Evolutionary conservation across 1,140 invertebrate species (phyloP).

Genomic region (Mamestra configurata): DNA sequence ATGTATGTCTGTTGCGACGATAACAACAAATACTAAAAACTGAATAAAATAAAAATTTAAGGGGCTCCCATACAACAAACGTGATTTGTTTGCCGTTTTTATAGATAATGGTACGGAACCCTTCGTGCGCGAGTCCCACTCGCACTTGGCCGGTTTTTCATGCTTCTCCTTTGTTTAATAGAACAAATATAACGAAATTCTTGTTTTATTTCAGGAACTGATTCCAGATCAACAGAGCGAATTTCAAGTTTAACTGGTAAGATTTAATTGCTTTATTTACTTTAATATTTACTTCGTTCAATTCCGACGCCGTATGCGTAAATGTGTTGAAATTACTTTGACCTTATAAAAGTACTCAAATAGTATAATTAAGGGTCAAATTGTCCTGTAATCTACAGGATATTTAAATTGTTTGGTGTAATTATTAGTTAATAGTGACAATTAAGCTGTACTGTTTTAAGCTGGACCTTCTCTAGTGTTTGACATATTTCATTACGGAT

Average conservation of each 20-base stretch:
- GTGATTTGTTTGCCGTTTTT: too few species aligned
- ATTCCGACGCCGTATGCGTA: background rate
- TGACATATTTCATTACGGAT: slow-evolving; percentile 2
- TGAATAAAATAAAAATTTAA: too few species aligned
- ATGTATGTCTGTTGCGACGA: too few species aligned
- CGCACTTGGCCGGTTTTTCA: too few species aligned
- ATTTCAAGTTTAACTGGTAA: slow-evolving; percentile 11
- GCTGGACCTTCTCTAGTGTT: background rate
- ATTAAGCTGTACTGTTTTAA: background rate
- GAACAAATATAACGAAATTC: background rate
- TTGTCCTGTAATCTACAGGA: slow-evolving; percentile 13
- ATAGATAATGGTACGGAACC: too few species aligned
- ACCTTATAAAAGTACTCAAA: background rate
- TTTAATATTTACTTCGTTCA: background rate
- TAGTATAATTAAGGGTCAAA: slow-evolving; percentile 16
- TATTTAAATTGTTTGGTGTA: background rate
- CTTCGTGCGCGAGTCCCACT: too few species aligned
- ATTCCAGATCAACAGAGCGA: slow-evolving; percentile 30
- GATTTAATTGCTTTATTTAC: background rate
- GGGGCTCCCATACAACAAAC: too few species aligned
- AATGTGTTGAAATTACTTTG: background rate
- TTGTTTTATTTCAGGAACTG: background rate
- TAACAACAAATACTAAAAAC: too few species aligned
- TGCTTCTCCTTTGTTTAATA: too few species aligned
- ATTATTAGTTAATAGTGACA: slow-evolving; percentile 27